phyloP scores from a whole-genome alignment of 2,888 invertebrate genomes.

The Sphinx pinastri region DNA sequence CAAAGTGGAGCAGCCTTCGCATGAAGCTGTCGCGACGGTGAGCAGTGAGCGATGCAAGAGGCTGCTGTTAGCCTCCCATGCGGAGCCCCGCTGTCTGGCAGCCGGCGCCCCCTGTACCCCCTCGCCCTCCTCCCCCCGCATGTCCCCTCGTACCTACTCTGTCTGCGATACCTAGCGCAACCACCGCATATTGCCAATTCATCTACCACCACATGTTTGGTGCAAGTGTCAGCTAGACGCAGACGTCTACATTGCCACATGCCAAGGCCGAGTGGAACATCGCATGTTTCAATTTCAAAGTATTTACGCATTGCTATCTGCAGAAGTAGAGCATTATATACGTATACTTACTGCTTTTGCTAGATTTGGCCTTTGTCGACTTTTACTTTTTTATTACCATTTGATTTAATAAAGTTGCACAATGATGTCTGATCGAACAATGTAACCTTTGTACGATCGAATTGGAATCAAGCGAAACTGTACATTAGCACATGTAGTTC shows the following conservation, averaged over 20 bases:
- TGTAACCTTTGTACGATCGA: constrained; percentile 16
- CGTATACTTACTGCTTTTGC: constrained; percentile 11
- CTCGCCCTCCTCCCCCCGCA: constrained; percentile 45
- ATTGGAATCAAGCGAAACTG: constrained; percentile 13
- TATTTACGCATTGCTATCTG: constrained; percentile 4
- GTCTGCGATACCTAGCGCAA: constrained; percentile 66
- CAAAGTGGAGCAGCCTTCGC: constrained; percentile 77
- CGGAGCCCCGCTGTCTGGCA: constrained; percentile 85
- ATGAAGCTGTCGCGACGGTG: constrained; percentile 76
- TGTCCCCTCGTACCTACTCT: constrained; percentile 46
- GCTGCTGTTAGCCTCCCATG: constrained; percentile 81
- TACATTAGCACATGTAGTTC: not conserved
- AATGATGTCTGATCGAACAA: constrained; percentile 22
- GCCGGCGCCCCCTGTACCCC: constrained; percentile 56
- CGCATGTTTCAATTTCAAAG: constrained; percentile 7
- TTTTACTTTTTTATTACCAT: constrained; percentile 25
- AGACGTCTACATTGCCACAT: constrained; percentile 46
- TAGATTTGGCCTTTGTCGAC: constrained; percentile 24
- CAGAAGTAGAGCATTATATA: constrained; percentile 18
- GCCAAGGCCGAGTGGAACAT: constrained; percentile 50
- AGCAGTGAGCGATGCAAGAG: constrained; percentile 75
- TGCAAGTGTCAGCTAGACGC: constrained; percentile 35
- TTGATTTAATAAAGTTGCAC: constrained; percentile 24
- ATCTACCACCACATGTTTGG: constrained; percentile 60
- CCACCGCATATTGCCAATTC: constrained; percentile 71